phyloP scores from a whole-genome alignment of 2,797 vertebrate species.

The Phrynocephalus guinanensis region DNA sequence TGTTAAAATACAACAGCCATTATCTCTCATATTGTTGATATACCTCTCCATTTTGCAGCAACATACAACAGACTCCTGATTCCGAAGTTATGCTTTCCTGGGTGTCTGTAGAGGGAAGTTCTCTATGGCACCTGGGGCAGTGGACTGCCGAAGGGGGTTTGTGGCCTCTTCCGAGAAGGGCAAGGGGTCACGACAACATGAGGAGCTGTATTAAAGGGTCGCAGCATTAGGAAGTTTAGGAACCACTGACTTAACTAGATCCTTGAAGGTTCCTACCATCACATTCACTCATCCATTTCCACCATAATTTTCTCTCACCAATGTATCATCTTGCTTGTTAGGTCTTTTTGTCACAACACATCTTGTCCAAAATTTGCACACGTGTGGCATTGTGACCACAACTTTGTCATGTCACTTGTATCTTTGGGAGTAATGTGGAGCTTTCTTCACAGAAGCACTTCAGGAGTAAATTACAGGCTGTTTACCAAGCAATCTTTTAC shows the following conservation, averaged over 20 bases:
- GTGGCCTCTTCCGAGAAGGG: no score
- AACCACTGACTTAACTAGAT: neutral
- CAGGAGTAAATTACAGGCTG: neutral
- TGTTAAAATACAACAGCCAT: neutral
- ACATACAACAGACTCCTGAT: no score
- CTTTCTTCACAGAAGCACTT: slow-evolving; percentile 6
- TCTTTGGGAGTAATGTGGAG: neutral
- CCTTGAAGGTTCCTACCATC: neutral
- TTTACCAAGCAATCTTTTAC: neutral
- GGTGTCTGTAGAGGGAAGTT: no score
- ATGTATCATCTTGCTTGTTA: neutral
- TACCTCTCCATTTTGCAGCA: neutral
- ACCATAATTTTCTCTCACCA: neutral
- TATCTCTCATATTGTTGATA: neutral
- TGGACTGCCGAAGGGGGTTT: no score
- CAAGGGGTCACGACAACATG: no score
- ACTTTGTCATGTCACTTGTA: neutral
- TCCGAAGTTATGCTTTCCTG: neutral
- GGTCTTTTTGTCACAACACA: neutral
- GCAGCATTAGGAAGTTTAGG: no score
- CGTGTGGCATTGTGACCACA: neutral
- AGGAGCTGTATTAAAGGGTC: no score
- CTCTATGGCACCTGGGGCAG: no score
- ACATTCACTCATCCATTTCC: neutral
- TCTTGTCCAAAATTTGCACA: no score